Evolutionary conservation across 2,888 invertebrate species (phyloP).

Genomic region (Eristalinus sepulchralis): DNA sequence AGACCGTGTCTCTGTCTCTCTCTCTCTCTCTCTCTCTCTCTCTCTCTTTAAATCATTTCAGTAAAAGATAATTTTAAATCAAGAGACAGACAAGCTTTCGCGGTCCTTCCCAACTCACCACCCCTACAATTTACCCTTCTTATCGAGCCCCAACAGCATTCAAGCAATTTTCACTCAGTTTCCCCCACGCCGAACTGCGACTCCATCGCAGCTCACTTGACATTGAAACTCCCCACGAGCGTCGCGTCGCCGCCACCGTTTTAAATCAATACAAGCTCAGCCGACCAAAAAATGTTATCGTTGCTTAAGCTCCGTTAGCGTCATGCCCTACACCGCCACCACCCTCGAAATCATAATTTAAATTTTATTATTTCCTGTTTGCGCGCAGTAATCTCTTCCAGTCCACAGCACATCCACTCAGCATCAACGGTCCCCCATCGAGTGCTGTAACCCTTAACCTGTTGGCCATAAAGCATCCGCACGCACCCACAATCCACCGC

Average conservation of each 20-base stretch:
- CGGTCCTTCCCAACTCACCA: too few relatives aligned
- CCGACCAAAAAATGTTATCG: constrained; percentile 20
- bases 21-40: too few relatives aligned
- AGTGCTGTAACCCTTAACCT: constrained; percentile 63
- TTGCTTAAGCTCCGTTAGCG: constrained; percentile 28
- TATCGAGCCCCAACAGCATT: not conserved
- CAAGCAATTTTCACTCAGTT: not conserved
- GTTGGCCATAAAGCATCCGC: constrained; percentile 62
- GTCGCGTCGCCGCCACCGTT: not conserved
- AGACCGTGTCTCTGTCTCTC: too few relatives aligned
- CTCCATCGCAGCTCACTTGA: not conserved
- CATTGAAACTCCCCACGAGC: not conserved
- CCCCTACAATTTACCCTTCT: not conserved
- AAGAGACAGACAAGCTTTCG: too few relatives aligned
- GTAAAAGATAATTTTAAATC: too few relatives aligned
- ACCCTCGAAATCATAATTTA: constrained; percentile 46
- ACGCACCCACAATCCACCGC: constrained; percentile 55
- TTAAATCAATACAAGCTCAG: constrained; percentile 4
- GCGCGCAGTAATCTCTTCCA: constrained; percentile 56
- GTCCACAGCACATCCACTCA: constrained; percentile 25
- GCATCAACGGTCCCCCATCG: not conserved
- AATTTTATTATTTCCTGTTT: constrained; percentile 68
- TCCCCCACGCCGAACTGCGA: not conserved
- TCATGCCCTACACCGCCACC: not conserved
- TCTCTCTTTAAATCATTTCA: too few relatives aligned